phyloP scores from a whole-genome alignment of 2,888 invertebrate species.

The Eumerus sabulonum region DNA sequence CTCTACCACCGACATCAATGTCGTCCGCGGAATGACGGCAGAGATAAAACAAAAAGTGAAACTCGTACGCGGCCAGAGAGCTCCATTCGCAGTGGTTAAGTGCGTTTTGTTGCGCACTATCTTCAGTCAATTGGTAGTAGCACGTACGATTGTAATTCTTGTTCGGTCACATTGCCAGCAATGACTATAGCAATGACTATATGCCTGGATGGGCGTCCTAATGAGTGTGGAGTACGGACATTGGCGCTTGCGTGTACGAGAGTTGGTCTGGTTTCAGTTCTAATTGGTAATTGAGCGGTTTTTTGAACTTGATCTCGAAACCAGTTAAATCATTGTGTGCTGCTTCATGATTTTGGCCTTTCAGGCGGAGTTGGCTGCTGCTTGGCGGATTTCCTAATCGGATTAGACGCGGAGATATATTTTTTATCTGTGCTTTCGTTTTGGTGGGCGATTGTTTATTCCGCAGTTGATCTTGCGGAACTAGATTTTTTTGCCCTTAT shows the following conservation, averaged over 20 bases:
- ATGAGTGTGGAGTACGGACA: neutral
- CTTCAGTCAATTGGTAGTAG: neutral
- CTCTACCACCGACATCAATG: constrained; percentile 14
- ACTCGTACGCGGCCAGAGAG: constrained; percentile 6
- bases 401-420: constrained; percentile 37
- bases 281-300: constrained; percentile 44
- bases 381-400: constrained; percentile 40
- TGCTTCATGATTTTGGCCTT: constrained; percentile 12
- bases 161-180: constrained; percentile 44
- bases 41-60: constrained; percentile 8
- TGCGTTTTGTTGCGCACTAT: too few relatives aligned
- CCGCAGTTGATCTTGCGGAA: constrained; percentile 38
- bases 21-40: constrained; percentile 25
- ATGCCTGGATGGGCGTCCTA: constrained; percentile 17
- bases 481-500: constrained; percentile 12
- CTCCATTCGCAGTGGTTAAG: constrained; percentile 9
- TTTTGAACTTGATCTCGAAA: constrained; percentile 61
- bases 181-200: constrained; percentile 1
- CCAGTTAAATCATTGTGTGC: constrained; percentile 43
- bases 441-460: constrained; percentile 21
- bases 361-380: constrained; percentile 1
- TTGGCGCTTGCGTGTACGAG: constrained; percentile 3
- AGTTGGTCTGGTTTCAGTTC: constrained; percentile 20
- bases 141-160: constrained; percentile 42
- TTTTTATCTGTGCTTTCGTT: neutral